Evolutionary conservation across 1,140 invertebrate species (phyloP).

Genomic region (Conus ventricosus): DNA sequence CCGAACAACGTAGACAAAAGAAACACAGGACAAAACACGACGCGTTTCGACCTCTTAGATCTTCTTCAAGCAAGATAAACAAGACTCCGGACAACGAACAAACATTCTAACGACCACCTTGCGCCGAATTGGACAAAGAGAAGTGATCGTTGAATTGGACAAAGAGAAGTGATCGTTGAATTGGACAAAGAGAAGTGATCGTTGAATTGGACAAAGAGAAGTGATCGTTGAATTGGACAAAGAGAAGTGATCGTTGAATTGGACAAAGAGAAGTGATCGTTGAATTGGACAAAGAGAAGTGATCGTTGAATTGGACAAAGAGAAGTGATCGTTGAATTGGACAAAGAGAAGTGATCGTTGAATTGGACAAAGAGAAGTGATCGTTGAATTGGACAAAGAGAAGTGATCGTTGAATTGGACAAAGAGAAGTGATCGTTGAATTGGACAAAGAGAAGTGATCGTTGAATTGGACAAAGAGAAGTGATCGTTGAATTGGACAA

Average conservation of each 20-base stretch:
- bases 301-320: not conserved
- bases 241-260: not conserved
- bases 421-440: not conserved
- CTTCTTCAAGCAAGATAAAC: too few relatives aligned
- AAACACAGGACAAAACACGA: too few relatives aligned
- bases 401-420: not conserved
- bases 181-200: not conserved
- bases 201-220: not conserved
- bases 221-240: not conserved
- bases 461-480: not conserved
- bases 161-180: not conserved
- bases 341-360: not conserved
- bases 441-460: not conserved
- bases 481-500: not conserved
- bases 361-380: not conserved
- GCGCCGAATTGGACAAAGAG: not conserved
- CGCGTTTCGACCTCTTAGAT: too few relatives aligned
- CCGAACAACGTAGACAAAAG: too few relatives aligned
- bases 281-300: not conserved
- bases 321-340: not conserved
- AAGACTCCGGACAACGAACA: too few relatives aligned
- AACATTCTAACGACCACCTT: too few relatives aligned
- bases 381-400: not conserved
- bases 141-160: not conserved
- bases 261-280: not conserved